Conservation (phyloP, 2,888 invertebrate genomes). For the Esperia sulphurella region DNA sequence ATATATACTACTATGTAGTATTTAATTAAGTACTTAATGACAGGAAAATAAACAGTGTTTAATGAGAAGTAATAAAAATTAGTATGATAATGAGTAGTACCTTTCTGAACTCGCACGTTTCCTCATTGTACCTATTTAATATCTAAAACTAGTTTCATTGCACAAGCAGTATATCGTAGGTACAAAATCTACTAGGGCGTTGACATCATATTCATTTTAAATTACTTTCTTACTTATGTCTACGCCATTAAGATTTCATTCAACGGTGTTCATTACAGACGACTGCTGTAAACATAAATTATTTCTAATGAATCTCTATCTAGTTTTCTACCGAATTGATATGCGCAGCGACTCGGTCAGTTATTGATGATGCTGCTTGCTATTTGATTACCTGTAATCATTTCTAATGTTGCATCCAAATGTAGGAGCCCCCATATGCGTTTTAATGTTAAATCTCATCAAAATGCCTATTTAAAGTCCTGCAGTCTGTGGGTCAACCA, state of each 20-base stretch:
- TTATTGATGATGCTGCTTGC: background rate
- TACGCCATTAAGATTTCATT: constrained; percentile 3
- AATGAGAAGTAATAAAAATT: no score
- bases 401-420: background rate
- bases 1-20: no score
- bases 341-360: background rate
- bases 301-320: background rate
- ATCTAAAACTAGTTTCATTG: background rate
- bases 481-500: no score
- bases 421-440: no score
- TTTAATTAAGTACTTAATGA: no score
- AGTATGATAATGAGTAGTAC: no score
- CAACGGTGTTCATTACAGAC: background rate
- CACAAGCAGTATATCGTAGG: background rate
- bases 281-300: constrained; percentile 1
- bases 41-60: background rate
- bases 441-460: no score
- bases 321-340: background rate
- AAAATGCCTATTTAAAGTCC: no score
- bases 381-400: constrained; percentile 1
- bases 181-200: background rate
- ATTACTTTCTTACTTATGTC: background rate
- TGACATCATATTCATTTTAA: background rate
- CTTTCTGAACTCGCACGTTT: background rate
- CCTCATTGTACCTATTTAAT: background rate